These are phyloP conservation scores for Entelurus aequoreus DNA, from an alignment of 2,113 vertebrate genomes.

Conservation along the genomic window DNA sequence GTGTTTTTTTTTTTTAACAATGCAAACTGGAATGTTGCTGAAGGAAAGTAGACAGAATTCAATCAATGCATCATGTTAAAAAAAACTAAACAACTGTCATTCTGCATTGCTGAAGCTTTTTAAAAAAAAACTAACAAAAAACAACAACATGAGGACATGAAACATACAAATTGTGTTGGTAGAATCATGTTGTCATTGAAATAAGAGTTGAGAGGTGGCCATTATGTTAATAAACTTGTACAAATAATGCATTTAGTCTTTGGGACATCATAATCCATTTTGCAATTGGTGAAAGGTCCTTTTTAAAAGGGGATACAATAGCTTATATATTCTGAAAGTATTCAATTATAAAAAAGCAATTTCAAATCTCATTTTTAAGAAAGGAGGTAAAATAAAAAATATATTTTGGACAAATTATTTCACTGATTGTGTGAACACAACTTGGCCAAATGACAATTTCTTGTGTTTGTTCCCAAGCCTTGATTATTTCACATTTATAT, in stretches of 20 bases:
- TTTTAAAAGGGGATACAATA: slow-evolving; percentile 1
- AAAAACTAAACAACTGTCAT: neutral
- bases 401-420: neutral
- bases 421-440: neutral
- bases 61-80: slow-evolving; percentile 9
- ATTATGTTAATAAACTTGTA: slow-evolving; percentile 1
- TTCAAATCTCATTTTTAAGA: slow-evolving; percentile 7
- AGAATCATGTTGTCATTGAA: too few species aligned
- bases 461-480: slow-evolving; percentile 27
- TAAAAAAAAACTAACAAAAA: neutral
- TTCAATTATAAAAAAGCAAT: neutral
- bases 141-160: neutral
- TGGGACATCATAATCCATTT: slow-evolving; percentile 25
- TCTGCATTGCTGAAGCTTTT: slow-evolving; percentile 7
- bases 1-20: neutral
- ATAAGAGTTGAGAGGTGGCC: neutral
- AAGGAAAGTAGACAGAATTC: slow-evolving; percentile 3
- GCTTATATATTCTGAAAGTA: slow-evolving; percentile 1
- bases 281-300: neutral
- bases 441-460: slow-evolving; percentile 18
- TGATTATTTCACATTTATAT: slow-evolving; percentile 27
- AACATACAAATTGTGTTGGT: too few species aligned
- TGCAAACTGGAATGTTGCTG: slow-evolving; percentile 17
- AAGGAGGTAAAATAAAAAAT: neutral
- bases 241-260: slow-evolving; percentile 24